Percentiles rank a stretch among this genome's conserved stretches.
phyloP scores from a whole-genome alignment of 2,113 vertebrate genomes.

The Aythya baeri region DNA sequence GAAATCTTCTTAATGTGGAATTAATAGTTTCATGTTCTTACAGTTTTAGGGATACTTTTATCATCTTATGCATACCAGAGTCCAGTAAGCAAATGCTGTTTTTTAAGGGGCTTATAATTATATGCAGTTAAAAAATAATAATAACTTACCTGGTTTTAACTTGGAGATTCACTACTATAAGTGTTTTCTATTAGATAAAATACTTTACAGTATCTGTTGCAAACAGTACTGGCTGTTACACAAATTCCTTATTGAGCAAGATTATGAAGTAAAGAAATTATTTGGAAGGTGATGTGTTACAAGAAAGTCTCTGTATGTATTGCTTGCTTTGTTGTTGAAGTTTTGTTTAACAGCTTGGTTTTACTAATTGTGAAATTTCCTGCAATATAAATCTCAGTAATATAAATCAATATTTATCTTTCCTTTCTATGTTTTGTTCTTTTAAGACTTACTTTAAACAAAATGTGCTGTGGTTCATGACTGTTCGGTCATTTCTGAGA shows the following conservation, averaged over 20 bases:
- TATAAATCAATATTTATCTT: slow-evolving; percentile 17
- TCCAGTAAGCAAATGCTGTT: background rate
- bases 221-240: background rate
- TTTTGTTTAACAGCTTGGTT: background rate
- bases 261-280: background rate
- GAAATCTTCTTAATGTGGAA: background rate
- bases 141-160: background rate
- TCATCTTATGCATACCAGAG: background rate
- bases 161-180: background rate
- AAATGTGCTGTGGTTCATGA: background rate
- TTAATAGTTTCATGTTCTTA: background rate
- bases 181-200: background rate
- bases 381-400: slow-evolving; percentile 8
- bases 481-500: slow-evolving; percentile 27
- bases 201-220: background rate
- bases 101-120: background rate
- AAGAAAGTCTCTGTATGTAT: background rate
- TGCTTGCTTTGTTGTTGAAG: background rate
- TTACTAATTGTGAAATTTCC: slow-evolving; percentile 17
- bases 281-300: background rate
- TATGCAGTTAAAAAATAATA: background rate
- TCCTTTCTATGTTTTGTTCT: slow-evolving; percentile 28
- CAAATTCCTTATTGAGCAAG: background rate
- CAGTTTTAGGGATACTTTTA: background rate
- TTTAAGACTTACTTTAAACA: slow-evolving; percentile 33